phyloP scores from a whole-genome alignment of 2,113 vertebrate genomes.

The Pica pica region DNA sequence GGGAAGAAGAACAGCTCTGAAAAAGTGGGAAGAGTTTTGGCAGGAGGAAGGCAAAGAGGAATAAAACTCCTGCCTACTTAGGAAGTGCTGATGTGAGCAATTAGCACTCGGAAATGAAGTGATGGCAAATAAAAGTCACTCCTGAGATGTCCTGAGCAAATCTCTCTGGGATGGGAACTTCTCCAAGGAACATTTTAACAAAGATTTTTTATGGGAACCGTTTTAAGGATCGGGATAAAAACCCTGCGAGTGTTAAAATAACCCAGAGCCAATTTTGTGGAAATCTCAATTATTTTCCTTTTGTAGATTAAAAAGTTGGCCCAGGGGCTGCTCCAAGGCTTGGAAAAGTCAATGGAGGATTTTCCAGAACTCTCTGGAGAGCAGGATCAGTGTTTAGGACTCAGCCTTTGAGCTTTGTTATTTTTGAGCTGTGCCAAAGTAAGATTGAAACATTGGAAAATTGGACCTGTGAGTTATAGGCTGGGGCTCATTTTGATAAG shows the following conservation, averaged over 20 bases:
- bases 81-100: not conserved
- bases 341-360: not conserved
- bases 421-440: not conserved
- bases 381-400: not conserved
- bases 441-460: not conserved
- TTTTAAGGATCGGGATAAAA: not conserved
- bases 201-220: not conserved
- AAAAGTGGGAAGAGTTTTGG: not conserved
- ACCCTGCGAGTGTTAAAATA: not conserved
- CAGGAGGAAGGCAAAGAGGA: not conserved
- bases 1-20: not conserved
- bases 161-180: not conserved
- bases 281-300: constrained; percentile 6
- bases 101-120: not conserved
- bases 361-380: not conserved
- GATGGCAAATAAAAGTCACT: not conserved
- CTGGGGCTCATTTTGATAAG: not conserved
- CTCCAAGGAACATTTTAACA: not conserved
- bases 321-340: not conserved
- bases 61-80: not conserved
- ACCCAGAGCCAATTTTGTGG: not conserved
- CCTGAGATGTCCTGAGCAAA: not conserved
- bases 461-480: not conserved
- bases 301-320: not conserved
- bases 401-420: not conserved